Evolutionary conservation across 2,888 invertebrate species (phyloP), one percentile per base, ranked within the genome.

Genomic region (Netelia inedita): DNA sequence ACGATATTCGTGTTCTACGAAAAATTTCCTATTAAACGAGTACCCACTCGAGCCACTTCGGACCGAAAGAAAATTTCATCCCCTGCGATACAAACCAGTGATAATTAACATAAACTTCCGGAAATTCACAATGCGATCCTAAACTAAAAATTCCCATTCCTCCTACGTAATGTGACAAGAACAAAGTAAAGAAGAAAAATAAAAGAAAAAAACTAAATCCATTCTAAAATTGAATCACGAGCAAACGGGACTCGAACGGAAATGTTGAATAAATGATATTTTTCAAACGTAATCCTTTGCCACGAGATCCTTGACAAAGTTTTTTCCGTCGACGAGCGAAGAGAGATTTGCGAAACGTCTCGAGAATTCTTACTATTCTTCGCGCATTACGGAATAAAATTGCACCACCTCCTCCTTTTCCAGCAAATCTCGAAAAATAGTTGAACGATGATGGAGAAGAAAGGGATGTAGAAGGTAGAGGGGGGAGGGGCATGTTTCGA

Each of bases 401-500:
- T n/a, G 57, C 16, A 28, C 5, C 28, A 3, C 5, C 5, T 57
- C 14, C 46, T 1, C 3, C n/a, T 2, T 19, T 57, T 57, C 57
- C 16, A 14, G 57, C 1, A n/a, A 1, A 3, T 63, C 50, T 53
- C 53, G 23, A 59, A 46, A 46, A 46, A 46, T 57, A 57, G 66
- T 73, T 73, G 57, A 66, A 59, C 28, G 28, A 28, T 28, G 28
- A 28, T 28, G 5, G 28, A 28, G 5, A 28, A 28, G 5, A 5
- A 28, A 28, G 5, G 28, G 5, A 28, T 28, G 3, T 3, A 6
- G 0, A 5, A 28, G 28, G 5, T 5, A 28, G 28, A 28, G 5
- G 2, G 5, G 28, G 3, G 5, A 59, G 21, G 73, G 63, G 72
- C n/a, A 73, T 73, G 28, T 80, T 43, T 46, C 46, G 11, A 46